Conservation (phyloP, 2,113 vertebrate genomes). For the Mastomys coucha region DNA sequence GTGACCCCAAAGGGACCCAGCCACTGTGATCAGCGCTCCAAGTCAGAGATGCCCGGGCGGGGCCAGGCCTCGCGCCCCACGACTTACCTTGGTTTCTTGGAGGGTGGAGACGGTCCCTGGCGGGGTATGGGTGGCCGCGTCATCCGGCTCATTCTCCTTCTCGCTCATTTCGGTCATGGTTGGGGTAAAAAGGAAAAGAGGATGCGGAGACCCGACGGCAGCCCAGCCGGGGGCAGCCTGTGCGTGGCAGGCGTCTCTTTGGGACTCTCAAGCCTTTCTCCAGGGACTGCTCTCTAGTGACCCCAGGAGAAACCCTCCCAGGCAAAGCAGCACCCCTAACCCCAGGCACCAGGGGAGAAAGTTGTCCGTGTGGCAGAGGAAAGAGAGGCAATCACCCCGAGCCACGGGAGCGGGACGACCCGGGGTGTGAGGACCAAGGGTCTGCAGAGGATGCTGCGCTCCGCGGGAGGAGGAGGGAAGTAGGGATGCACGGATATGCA, state of each 20-base stretch:
- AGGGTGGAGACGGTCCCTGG: constrained; percentile 89
- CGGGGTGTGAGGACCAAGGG: constrained; percentile 53
- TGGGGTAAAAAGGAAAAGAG: neutral
- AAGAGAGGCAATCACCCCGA: neutral
- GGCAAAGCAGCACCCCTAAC: constrained; percentile 38
- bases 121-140: constrained; percentile 85
- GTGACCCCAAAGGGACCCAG: neutral
- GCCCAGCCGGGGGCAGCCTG: constrained; percentile 1
- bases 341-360: constrained; percentile 62
- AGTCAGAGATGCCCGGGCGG: neutral
- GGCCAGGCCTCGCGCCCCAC: constrained; percentile 29
- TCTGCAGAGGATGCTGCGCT: constrained; percentile 71
- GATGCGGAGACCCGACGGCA: constrained; percentile 65
- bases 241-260: constrained; percentile 27
- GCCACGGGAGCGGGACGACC: constrained; percentile 5
- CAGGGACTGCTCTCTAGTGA: neutral
- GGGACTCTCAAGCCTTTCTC: constrained; percentile 60
- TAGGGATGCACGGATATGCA: constrained; percentile 56
- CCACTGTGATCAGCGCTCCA: neutral
- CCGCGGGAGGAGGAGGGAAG: constrained; percentile 62
- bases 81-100: constrained; percentile 91
- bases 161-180: constrained; percentile 91
- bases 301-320: neutral
- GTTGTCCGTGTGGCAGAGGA: constrained; percentile 49
- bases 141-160: constrained; percentile 90